Evolutionary conservation across 2,888 invertebrate genomes (phyloP), one percentile per base, ranked within the genome.

Genomic region (Agrenia bidenticulata): DNA sequence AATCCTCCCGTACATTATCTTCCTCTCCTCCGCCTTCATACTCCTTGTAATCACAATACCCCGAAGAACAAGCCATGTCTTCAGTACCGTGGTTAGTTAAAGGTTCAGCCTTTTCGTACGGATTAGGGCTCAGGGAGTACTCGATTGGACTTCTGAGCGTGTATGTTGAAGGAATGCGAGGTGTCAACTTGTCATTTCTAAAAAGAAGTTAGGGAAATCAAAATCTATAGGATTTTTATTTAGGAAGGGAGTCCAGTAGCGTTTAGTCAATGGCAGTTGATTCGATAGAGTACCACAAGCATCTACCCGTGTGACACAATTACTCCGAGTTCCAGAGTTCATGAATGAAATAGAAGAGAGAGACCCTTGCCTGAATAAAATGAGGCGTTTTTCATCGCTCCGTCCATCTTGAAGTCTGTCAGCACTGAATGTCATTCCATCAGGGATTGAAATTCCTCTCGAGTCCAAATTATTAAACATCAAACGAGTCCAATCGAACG

Each of bases 381-480:
- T 55, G 41, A 66, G 54, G 37, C 64, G 61, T 32, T 37, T 57
- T 42, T 64, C 61, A 39, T 61, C 26, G 45, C 55, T 50, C 17
- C 56, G 49, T 39, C 63, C 59, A 15, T 50, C 49, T 32, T 51
- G 54, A 53, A 61, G 37, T 61, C 64, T 55, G 57, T 67, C 64
- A 45, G 63, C 45, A 45, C 64, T 64, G 7, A 55, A 59, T 24
- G 61, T 24, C 42, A 56, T 63, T 45, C 67, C 67, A 57, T 67
- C 63, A 27, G 67, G 64, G 27, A 67, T 61, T 11, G 67, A 67
- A 57, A 67, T 64, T 39, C 67, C 67, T 58, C 67, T 45, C 49
- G 67, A 67, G 49, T 67, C 64, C 61, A 67, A 64, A 64, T 67
- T 61, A 61, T 67, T 67, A 55, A 64, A 64, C 58, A 67, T 61